Base-by-base conservation (phyloP, 92 coral and sea anemone genomes). In the Palythoa grandis region DNA sequence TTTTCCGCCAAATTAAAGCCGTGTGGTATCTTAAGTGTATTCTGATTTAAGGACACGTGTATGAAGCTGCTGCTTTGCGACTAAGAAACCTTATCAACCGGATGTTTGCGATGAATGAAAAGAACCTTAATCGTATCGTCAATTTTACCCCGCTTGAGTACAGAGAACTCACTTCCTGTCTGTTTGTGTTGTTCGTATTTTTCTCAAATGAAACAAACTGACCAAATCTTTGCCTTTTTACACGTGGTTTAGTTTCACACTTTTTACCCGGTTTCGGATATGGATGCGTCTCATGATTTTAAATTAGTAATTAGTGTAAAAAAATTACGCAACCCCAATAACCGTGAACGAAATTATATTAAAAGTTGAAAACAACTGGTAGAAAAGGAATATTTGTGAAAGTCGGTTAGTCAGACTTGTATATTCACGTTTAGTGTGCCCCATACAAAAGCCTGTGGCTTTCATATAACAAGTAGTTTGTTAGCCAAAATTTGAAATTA, bases 231-330 rank as follows among this genome's bases (percentile, higher is more conserved):
- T 38, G 7, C 3, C 16, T 9, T 38, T 20, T 29, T 40, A 67
- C 85, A 66, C 85, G 74, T 65, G 74, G 85, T 80, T 61, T 80
- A 11, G 53, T 35, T 80, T 80, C 40, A 47, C n/a, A 8, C 65
- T 47, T 79, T 80, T 25, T 35, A 22, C 17, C 25, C 78, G 74
- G 47, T 58, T 70, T 76, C 69, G 22, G 17, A n/a, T n/a, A n/a
- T n/a, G n/a, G n/a, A 11, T 52, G 3, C 29, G 83, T 57, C 25
- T 37, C 50, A 56, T 80, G 75, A 65, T 80, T 80, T 50, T 80
- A 80, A 80, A 80, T 80, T 80, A 80, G 85, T 80, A 66, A 80
- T 80, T 80, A 80, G 85, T 67, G 60, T 79, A 13, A 11, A 52
- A 79, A 29, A 79, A 43, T 10, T 23, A 17, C 65, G 66, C 58